These are phyloP conservation scores for Myotis pilosus DNA, from an alignment of 2,797 vertebrate genomes.

Conservation along the genomic window DNA sequence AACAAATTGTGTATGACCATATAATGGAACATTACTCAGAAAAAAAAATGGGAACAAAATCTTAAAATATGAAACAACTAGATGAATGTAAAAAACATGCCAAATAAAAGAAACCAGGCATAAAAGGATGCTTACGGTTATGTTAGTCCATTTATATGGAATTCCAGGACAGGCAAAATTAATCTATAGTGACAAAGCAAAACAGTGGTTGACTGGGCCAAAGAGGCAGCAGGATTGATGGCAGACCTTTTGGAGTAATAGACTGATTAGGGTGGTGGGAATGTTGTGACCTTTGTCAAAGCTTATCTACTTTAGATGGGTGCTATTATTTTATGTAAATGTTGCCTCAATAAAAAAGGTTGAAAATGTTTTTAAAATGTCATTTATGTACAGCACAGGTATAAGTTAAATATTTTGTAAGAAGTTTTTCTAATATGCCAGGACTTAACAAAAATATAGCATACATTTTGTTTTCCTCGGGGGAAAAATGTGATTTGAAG, in stretches of 20 bases:
- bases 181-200: neutral
- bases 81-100: neutral
- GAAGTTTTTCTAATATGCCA: neutral
- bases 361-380: neutral
- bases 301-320: neutral
- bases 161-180: neutral
- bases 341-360: neutral
- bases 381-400: neutral
- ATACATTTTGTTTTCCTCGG: neutral
- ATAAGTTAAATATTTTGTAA: slow-evolving; percentile 43
- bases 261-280: neutral
- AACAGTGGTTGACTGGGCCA: neutral
- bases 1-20: neutral
- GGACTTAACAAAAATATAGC: slow-evolving; percentile 28
- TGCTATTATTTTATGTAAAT: slow-evolving; percentile 47
- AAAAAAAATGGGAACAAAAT: neutral
- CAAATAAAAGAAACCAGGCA: neutral
- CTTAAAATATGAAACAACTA: neutral
- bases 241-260: neutral
- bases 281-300: slow-evolving; percentile 25
- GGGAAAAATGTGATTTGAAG: neutral
- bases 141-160: neutral
- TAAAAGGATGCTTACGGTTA: neutral
- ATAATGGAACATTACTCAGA: neutral
- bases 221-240: neutral